phyloP scores from a whole-genome alignment of 2,797 vertebrate genomes.

The Agapornis canus region DNA sequence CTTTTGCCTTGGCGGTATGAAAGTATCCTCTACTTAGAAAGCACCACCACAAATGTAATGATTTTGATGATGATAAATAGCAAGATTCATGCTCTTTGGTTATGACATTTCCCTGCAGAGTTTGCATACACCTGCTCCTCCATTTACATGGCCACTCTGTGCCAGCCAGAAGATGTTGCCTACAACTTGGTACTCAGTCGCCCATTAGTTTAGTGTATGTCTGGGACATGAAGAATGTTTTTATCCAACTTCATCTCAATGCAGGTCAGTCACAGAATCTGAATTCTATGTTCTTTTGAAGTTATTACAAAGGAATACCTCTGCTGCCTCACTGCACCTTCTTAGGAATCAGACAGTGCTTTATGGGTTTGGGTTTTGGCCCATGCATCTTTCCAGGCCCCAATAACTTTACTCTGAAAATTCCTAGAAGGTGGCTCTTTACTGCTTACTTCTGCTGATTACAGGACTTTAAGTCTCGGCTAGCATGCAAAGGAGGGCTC shows the following conservation, averaged over 20 bases:
- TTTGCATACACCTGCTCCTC: accelerated
- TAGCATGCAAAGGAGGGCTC: neutral
- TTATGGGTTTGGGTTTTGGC: neutral
- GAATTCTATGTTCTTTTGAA: neutral
- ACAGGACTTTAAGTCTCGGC: neutral
- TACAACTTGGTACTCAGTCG: neutral
- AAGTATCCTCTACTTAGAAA: neutral
- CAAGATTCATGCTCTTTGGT: neutral
- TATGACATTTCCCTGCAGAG: neutral
- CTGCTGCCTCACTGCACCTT: neutral
- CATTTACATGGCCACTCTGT: neutral
- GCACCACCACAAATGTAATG: neutral
- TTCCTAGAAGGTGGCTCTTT: neutral
- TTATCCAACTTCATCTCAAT: neutral
- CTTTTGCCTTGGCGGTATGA: neutral
- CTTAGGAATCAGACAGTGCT: neutral
- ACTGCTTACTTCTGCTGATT: neutral
- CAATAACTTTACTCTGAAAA: neutral
- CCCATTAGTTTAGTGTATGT: neutral
- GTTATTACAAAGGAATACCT: neutral
- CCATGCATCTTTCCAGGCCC: neutral
- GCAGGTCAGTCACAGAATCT: neutral
- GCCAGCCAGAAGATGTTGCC: neutral
- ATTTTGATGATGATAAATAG: neutral
- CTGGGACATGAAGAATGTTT: neutral